phyloP scores from a whole-genome alignment of 2,797 vertebrate genomes.

The Clamator glandarius region DNA sequence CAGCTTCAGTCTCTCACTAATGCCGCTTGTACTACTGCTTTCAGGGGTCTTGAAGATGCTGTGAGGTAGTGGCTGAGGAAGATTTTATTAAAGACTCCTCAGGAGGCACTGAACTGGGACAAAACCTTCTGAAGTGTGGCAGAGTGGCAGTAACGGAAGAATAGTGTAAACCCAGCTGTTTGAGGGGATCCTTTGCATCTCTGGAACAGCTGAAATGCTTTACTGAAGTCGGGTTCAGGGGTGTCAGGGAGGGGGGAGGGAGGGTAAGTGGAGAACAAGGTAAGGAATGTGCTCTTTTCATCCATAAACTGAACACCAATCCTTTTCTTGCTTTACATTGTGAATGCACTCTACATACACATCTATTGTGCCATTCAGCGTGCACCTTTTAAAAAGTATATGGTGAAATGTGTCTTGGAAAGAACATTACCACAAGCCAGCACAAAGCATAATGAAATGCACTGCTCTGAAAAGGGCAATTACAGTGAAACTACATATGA shows the following conservation, averaged over 20 bases:
- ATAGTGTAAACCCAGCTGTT: not conserved
- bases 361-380: not conserved
- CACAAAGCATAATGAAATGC: constrained; percentile 29
- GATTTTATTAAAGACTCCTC: not conserved
- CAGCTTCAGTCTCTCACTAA: not conserved
- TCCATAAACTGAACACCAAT: not conserved
- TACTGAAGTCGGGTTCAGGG: not conserved
- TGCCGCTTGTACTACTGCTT: rapidly evolving
- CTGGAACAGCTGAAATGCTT: not conserved
- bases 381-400: not conserved
- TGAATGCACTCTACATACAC: rapidly evolving
- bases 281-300: not conserved
- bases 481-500: constrained; percentile 50
- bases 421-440: constrained; percentile 5
- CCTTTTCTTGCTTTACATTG: not conserved
- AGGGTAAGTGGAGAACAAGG: not conserved
- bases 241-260: no score
- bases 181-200: not conserved
- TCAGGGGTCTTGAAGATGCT: not conserved
- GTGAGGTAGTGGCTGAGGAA: not conserved
- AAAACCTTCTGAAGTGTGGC: not conserved
- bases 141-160: not conserved
- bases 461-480: constrained; percentile 60
- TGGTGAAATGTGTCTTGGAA: not conserved
- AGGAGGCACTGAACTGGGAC: not conserved